These are phyloP conservation scores for Ennomos erosarius DNA, from an alignment of 2,888 invertebrate species.

Conservation along the genomic window DNA sequence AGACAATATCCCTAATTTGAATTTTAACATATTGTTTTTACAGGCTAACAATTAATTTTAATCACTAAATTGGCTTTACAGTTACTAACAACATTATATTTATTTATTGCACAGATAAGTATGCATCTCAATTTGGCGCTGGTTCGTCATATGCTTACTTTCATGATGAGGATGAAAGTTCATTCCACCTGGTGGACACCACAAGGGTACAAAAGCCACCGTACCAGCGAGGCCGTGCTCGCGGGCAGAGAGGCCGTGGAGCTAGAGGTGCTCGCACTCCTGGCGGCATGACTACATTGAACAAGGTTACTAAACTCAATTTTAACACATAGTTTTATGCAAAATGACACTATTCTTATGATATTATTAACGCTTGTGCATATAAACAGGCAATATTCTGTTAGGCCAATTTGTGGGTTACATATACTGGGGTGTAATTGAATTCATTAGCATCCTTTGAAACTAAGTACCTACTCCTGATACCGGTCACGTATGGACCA, in stretches of 20 bases:
- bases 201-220: constrained; percentile 95
- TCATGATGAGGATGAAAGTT: constrained; percentile 99
- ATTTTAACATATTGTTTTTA: too few relatives aligned
- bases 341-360: background rate
- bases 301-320: constrained; percentile 85
- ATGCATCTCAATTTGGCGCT: constrained; percentile 96
- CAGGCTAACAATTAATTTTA: too few relatives aligned
- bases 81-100: background rate
- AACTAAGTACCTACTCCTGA: too few relatives aligned
- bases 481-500: too few relatives aligned
- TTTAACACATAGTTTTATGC: background rate
- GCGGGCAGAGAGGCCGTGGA: constrained; percentile 91
- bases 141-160: constrained; percentile 99
- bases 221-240: constrained; percentile 96
- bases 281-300: constrained; percentile 92
- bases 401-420: too few relatives aligned
- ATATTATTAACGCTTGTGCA: too few relatives aligned
- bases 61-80: background rate
- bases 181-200: constrained; percentile 99
- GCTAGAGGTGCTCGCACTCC: constrained; percentile 88
- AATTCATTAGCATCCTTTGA: too few relatives aligned
- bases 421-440: too few relatives aligned
- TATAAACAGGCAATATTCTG: too few relatives aligned
- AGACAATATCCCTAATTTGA: too few relatives aligned
- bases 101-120: constrained; percentile 88